These are phyloP conservation scores for Schizothorax lantsangensis DNA, from an alignment of 2,797 vertebrate species.

Conservation along the genomic window DNA sequence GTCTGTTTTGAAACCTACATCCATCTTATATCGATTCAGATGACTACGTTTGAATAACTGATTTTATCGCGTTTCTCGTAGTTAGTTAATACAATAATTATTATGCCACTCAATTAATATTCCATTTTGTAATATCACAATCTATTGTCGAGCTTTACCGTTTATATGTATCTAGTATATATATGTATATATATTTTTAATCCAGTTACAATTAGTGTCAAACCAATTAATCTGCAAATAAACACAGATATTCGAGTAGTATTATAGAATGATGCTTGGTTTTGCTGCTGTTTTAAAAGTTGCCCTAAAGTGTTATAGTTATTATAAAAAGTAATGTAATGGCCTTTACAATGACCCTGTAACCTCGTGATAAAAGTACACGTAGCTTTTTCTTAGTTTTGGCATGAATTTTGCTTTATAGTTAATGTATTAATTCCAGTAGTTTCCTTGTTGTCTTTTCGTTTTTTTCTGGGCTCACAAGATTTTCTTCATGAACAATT, in stretches of 20 bases:
- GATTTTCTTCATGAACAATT: neutral
- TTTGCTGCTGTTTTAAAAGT: neutral
- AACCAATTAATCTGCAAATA: neutral
- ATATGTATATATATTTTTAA: neutral
- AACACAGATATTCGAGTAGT: neutral
- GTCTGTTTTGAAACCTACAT: neutral
- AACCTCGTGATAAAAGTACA: slow-evolving; percentile 18
- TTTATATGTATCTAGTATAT: neutral
- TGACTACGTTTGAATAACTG: neutral
- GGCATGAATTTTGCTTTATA: neutral
- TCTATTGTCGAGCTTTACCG: neutral
- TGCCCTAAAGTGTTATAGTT: neutral
- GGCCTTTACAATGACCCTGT: slow-evolving; percentile 19
- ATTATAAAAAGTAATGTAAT: neutral
- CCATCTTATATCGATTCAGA: neutral
- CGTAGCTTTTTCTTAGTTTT: neutral
- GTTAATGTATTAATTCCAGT: slow-evolving; percentile 16
- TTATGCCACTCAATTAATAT: neutral
- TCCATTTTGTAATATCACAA: neutral
- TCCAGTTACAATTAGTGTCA: neutral
- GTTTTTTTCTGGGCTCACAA: neutral
- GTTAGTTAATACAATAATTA: neutral
- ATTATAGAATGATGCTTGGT: neutral
- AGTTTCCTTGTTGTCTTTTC: slow-evolving; percentile 14
- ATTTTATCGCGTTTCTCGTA: neutral